phyloP scores from a whole-genome alignment of 2,888 invertebrate species.

The Globia sparganii region DNA sequence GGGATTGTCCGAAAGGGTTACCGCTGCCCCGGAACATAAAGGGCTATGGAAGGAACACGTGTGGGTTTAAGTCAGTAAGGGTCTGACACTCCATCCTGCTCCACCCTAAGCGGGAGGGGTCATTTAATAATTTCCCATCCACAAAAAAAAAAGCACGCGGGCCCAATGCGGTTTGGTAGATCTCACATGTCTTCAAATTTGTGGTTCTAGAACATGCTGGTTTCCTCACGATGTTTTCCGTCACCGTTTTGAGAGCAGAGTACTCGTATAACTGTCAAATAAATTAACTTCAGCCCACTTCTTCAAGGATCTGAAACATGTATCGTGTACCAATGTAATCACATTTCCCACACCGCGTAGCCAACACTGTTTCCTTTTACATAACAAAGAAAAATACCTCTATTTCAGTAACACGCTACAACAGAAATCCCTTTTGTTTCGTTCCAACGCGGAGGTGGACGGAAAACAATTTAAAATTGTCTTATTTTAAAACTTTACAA shows the following conservation, averaged over 20 bases:
- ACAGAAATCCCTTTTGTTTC: conserved; percentile 63
- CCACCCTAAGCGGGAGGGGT: too few species aligned
- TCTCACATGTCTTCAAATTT: too few species aligned
- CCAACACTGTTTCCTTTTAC: conserved; percentile 48
- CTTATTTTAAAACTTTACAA: conserved; percentile 60
- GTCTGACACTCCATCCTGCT: too few species aligned
- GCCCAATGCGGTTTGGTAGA: too few species aligned
- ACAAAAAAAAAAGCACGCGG: too few species aligned
- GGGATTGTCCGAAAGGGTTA: too few species aligned
- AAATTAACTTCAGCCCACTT: conserved; percentile 21
- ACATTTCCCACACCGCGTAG: conserved; percentile 21
- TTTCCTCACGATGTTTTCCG: neutral
- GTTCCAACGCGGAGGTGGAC: conserved; percentile 39
- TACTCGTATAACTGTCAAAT: conserved; percentile 18
- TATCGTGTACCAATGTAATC: conserved; percentile 47
- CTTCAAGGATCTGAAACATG: conserved; percentile 30
- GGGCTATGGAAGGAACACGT: too few species aligned
- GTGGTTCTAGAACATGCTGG: neutral
- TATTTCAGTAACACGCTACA: conserved; percentile 48
- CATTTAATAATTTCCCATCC: too few species aligned
- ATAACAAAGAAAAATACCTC: conserved; percentile 62
- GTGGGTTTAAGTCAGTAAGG: too few species aligned
- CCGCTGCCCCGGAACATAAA: too few species aligned
- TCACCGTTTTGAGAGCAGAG: neutral
- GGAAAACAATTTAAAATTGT: conserved; percentile 60